phyloP scores from a whole-genome alignment of 2,797 vertebrate genomes.

The Siniperca undulata region DNA sequence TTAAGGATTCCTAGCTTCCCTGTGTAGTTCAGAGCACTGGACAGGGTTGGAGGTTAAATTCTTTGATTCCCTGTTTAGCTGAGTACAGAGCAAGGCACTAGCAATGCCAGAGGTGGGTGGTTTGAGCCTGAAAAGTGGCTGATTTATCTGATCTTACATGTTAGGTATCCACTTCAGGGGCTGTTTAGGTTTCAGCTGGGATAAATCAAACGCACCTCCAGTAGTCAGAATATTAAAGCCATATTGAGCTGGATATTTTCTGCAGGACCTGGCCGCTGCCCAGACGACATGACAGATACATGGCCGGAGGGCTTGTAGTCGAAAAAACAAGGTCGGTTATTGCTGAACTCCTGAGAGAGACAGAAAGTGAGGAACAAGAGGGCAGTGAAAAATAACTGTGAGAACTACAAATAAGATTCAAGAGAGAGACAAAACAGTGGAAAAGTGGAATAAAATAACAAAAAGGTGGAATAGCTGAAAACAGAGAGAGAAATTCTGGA shows the following conservation, averaged over 20 bases:
- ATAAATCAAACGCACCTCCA: conserved; percentile 67
- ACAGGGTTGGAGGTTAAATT: not conserved
- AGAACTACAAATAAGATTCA: no score
- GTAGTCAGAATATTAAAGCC: conserved; percentile 61
- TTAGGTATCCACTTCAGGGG: conserved; percentile 49
- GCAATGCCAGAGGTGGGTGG: conserved; percentile 18
- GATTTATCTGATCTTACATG: conserved; percentile 55
- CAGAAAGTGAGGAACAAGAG: not conserved
- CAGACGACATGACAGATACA: conserved; percentile 38
- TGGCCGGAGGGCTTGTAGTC: conserved; percentile 8
- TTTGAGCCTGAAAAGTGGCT: conserved; percentile 12
- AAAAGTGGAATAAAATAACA: not conserved
- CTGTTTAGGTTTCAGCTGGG: conserved; percentile 57
- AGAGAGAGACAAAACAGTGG: not conserved
- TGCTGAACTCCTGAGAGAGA: conserved; percentile 10
- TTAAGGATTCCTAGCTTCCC: not conserved
- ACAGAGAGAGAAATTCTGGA: not conserved
- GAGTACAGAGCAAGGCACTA: no score
- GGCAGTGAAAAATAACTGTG: not conserved
- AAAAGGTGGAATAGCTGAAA: not conserved
- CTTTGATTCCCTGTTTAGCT: not conserved
- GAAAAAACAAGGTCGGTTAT: conserved; percentile 42
- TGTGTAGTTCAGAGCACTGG: not conserved
- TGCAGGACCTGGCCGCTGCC: conserved; percentile 41
- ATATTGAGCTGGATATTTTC: conserved; percentile 61